Conservation (phyloP, 2,113 vertebrate genomes). For the Castor canadensis region DNA sequence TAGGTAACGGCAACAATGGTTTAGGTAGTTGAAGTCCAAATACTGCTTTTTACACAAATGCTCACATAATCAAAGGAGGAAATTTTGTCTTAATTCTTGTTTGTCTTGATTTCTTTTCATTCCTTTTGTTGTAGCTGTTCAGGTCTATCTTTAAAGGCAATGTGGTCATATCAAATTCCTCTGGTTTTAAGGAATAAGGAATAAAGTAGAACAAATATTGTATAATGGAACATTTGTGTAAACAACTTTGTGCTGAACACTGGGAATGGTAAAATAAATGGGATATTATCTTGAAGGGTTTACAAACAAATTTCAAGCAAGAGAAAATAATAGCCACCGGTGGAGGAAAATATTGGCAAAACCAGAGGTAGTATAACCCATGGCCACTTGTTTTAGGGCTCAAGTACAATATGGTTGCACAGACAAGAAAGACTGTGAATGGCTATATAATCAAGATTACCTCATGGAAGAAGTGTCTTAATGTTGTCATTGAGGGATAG, state of each 20-base stretch:
- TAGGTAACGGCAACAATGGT: neutral
- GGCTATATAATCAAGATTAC: neutral
- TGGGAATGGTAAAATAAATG: neutral
- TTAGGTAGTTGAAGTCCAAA: neutral
- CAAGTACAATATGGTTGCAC: neutral
- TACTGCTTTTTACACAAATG: neutral
- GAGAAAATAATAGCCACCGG: neutral
- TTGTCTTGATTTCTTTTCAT: neutral
- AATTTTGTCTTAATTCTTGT: neutral
- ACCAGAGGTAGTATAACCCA: rapidly evolving
- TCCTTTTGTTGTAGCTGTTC: neutral
- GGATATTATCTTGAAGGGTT: neutral
- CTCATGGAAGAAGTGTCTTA: neutral
- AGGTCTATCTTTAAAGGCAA: neutral
- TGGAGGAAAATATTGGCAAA: neutral
- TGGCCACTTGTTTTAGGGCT: neutral
- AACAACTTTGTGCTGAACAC: neutral
- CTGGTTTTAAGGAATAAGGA: neutral
- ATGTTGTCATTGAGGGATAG: neutral
- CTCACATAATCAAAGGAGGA: neutral
- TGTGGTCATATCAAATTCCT: neutral
- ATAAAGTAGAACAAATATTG: neutral
- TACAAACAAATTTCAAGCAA: neutral
- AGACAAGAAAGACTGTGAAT: neutral
- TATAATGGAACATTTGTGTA: neutral